A percentile compares a stretch with the other conserved stretches of the same genome.
phyloP scores from a whole-genome alignment of 2,113 vertebrate genomes.

The Stegastes partitus region DNA sequence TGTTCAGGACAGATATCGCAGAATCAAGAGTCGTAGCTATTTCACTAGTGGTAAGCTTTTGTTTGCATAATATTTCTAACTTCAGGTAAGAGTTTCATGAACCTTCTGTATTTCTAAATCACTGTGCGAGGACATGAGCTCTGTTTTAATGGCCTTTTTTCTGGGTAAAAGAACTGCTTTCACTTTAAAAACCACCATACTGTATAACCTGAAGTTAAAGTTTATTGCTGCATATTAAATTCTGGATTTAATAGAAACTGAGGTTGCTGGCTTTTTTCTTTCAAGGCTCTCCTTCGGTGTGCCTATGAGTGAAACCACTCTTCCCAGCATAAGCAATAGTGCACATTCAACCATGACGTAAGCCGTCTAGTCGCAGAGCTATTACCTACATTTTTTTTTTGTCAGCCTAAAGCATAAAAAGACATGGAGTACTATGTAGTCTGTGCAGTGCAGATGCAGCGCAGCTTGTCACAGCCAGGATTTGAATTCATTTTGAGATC shows the following conservation, averaged over 20 bases:
- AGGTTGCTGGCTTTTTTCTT: conserved; percentile 13
- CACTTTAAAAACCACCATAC: background rate
- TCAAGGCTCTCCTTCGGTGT: rapidly evolving
- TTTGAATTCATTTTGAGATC: background rate
- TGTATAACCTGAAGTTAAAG: conserved; percentile 9
- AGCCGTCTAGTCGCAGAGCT: conserved; percentile 4
- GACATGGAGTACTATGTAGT: background rate
- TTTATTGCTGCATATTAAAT: background rate
- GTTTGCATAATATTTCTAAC: conserved; percentile 23
- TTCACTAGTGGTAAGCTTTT: background rate
- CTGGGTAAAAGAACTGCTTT: background rate
- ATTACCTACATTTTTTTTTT: background rate
- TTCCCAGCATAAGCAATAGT: conserved; percentile 23
- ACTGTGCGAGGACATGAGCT: background rate
- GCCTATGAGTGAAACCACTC: background rate
- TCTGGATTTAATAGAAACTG: background rate
- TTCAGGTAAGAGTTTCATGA: background rate
- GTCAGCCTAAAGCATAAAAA: conserved; percentile 13
- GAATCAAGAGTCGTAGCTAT: background rate
- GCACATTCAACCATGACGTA: conserved; percentile 2
- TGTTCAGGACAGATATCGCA: background rate
- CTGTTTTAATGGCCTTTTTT: background rate
- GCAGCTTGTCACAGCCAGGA: background rate
- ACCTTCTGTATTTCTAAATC: conserved; percentile 3
- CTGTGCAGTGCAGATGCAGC: background rate